Percentiles rank a stretch among this genome's conserved stretches.
phyloP scores from a whole-genome alignment of 2,888 invertebrate genomes.

The Seira musarum region DNA sequence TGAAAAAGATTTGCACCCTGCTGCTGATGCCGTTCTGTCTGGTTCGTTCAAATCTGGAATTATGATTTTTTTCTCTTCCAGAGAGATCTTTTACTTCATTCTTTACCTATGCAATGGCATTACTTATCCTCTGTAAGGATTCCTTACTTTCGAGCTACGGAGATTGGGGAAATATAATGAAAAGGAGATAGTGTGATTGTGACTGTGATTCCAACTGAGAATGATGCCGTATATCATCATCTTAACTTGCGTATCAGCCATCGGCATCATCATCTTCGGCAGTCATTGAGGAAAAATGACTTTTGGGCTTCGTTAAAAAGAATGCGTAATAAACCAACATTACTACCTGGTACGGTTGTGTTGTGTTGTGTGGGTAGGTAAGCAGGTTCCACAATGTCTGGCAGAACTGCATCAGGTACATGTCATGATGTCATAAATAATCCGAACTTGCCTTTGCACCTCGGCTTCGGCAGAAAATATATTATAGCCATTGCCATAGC shows the following conservation, averaged over 20 bases:
- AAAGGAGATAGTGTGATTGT: constrained; percentile 40
- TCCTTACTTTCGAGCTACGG: no score
- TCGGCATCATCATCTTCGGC: neutral
- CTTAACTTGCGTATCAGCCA: neutral
- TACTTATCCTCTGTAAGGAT: no score
- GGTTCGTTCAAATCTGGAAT: no score
- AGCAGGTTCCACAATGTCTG: constrained; percentile 55
- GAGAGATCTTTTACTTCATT: no score
- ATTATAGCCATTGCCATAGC: no score
- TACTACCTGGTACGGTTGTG: neutral
- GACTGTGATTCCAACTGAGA: constrained; percentile 13
- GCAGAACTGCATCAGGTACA: neutral
- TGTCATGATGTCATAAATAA: neutral
- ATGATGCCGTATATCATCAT: constrained; percentile 37
- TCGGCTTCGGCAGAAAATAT: no score
- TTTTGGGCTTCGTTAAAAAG: neutral
- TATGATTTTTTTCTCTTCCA: no score
- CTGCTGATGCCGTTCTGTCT: constrained; percentile 56
- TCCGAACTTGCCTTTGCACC: no score
- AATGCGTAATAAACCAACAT: neutral
- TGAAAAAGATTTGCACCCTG: constrained; percentile 54
- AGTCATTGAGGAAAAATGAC: neutral
- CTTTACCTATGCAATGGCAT: constrained; percentile 1
- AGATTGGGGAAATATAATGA: constrained; percentile 21
- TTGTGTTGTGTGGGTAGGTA: no score